A percentile compares a stretch with the other conserved stretches of the same genome.
phyloP scores from a whole-genome alignment of 2,797 vertebrate species.

The Tympanoctomys barrerae region DNA sequence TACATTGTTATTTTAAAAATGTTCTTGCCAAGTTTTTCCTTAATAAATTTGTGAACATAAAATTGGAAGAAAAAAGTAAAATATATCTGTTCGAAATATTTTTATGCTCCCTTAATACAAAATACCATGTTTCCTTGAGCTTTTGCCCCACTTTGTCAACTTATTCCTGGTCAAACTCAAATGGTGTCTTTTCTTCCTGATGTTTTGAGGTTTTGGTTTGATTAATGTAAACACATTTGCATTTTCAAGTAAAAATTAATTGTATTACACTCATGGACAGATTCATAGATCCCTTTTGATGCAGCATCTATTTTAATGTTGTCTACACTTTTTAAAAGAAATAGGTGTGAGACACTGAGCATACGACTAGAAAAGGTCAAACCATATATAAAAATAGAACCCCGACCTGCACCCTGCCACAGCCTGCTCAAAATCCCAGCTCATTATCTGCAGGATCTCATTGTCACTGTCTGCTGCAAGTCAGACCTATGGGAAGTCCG shows the following conservation, averaged over 20 bases:
- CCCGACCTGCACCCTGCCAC: background rate
- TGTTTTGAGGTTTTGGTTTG: slow-evolving; percentile 4
- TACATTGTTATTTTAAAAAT: background rate
- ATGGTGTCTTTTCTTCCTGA: background rate
- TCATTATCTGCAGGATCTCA: background rate
- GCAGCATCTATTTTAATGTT: background rate
- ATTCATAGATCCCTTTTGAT: background rate
- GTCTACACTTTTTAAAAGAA: background rate
- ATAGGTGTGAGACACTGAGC: background rate
- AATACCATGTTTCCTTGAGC: background rate
- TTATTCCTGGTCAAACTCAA: background rate
- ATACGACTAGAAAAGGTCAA: background rate
- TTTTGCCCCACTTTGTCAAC: background rate
- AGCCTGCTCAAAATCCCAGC: background rate
- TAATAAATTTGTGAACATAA: slow-evolving; percentile 22
- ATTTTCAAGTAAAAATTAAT: background rate
- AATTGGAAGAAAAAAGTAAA: background rate
- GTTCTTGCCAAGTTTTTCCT: background rate
- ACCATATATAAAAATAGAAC: background rate
- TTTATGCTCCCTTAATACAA: background rate
- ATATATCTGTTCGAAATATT: background rate
- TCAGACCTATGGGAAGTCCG: background rate
- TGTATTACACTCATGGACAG: background rate
- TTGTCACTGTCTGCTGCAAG: background rate
- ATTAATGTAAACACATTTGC: background rate